Conservation (phyloP, 2,888 invertebrate species). For the Hyppa rectilinea region DNA sequence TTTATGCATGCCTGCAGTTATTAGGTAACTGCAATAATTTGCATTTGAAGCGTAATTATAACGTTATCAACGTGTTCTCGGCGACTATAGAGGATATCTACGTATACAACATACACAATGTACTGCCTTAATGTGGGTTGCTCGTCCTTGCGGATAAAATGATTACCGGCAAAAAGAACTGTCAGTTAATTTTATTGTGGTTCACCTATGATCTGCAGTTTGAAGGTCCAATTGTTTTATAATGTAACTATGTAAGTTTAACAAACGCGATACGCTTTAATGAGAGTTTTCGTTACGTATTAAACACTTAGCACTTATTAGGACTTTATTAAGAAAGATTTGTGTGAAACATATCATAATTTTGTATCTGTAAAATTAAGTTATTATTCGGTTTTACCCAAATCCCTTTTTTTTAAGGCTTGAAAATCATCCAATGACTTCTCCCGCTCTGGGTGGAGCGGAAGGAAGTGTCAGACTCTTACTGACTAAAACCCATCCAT, state of each 20-base stretch:
- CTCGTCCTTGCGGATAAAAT: constrained; percentile 55
- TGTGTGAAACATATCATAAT: not conserved
- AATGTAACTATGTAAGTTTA: constrained; percentile 17
- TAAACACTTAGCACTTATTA: no score
- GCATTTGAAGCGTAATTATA: constrained; percentile 55
- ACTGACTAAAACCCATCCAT: no score
- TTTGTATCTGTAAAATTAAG: not conserved
- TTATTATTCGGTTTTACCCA: not conserved
- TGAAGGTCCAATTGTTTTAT: constrained; percentile 54
- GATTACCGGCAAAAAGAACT: constrained; percentile 47
- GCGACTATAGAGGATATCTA: constrained; percentile 22
- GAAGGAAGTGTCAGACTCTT: no score
- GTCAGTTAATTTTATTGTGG: constrained; percentile 49
- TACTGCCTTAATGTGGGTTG: constrained; percentile 23
- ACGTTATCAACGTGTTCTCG: constrained; percentile 22
- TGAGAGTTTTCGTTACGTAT: not conserved
- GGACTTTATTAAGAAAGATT: not conserved
- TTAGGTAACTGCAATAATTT: constrained; percentile 45
- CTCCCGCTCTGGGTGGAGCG: no score
- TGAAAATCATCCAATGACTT: no score
- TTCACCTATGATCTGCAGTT: constrained; percentile 62
- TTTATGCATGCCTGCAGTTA: constrained; percentile 34
- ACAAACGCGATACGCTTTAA: constrained; percentile 16
- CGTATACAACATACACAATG: constrained; percentile 8
- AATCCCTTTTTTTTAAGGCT: not conserved